phyloP scores from a whole-genome alignment of 2,113 vertebrate species.

The Hiodon alosoides region DNA sequence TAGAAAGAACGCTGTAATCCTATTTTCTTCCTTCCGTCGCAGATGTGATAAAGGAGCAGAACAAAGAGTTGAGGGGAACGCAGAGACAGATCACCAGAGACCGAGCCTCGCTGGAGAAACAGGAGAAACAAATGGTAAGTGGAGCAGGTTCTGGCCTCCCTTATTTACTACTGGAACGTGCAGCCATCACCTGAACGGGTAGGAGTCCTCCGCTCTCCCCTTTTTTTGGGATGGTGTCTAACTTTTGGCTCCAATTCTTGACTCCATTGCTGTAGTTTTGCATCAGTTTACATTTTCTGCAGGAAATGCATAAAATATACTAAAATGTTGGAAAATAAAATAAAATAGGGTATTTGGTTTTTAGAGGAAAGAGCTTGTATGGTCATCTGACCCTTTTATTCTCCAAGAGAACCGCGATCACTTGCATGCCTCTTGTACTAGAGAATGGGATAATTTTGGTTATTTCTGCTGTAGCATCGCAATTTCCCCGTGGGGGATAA shows the following conservation, averaged over 20 bases:
- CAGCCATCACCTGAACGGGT: too few relatives aligned
- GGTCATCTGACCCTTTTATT: neutral
- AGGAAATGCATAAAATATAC: too few relatives aligned
- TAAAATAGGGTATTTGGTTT: conserved; percentile 32
- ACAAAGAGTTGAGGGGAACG: conserved; percentile 87
- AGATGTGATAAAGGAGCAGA: conserved; percentile 96
- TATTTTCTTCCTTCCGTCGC: conserved; percentile 32
- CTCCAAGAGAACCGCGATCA: conserved; percentile 8
- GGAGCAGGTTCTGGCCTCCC: neutral
- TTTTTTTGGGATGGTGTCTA: too few relatives aligned
- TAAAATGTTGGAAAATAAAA: neutral
- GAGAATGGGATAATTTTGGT: conserved; percentile 20
- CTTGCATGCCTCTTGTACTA: conserved; percentile 20
- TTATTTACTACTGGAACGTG: too few relatives aligned
- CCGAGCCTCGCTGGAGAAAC: conserved; percentile 84
- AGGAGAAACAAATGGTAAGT: conserved; percentile 96
- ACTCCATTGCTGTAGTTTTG: too few relatives aligned
- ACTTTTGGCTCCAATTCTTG: too few relatives aligned
- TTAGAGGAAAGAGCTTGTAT: conserved; percentile 1
- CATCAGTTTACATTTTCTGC: too few relatives aligned
- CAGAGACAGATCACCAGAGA: conserved; percentile 94
- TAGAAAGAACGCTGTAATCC: conserved; percentile 34
- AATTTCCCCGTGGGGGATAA: too few relatives aligned
- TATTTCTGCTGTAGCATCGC: too few relatives aligned
- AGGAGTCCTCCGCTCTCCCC: too few relatives aligned